Base-by-base conservation (phyloP, 1,140 invertebrate genomes). In the Papilio dardanus region DNA sequence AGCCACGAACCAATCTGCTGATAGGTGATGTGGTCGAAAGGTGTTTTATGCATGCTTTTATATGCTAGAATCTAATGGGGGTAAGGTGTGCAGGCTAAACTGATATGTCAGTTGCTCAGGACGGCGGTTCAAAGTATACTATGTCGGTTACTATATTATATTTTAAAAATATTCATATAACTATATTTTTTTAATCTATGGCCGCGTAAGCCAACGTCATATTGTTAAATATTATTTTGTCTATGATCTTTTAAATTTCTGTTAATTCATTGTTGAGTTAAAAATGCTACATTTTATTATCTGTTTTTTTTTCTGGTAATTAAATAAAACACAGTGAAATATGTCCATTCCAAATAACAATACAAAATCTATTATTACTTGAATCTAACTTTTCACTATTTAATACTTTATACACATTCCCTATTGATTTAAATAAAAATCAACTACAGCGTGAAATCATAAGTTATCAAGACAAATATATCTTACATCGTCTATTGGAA, bases 41-140 rank as follows among this genome's bases (percentile, higher is more conserved):
- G n/a, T n/a, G n/a, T n/a, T n/a, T n/a, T n/a, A n/a, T n/a, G n/a
- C n/a, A n/a, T n/a, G n/a, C n/a, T n/a, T n/a, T n/a, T n/a, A n/a
- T 14, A 19, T 16, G 24, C 19, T 28, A n/a, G 24, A 3, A 14
- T 21, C 24, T 24, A 28, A 16, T 8, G 21, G 12, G 24, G 54
- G 24, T 16, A 24, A 58, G 31, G 30, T 62, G 76, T 77, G 74
- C 71, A 73, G 30, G 67, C 12, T 28, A 31, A 54, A 58, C 62
- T 74, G 46, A 77, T 90, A 91, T 91, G 89, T 92, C 76, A 78
- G 84, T 90, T 87, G 84, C 83, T 85, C 65, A 87, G 90, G 90
- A 92, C 90, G 90, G 90, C 84, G 84, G 83, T 88, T 85, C 71
- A 76, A 82, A 81, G 84, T 83, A 87, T 83, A 86, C 71, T 73